Percentiles rank a stretch among this genome's conserved stretches.
Evolutionary conservation across 35 echinoderm and acorn worm species (phyloP).

Genomic region (Heliocidaris tuberculata): DNA sequence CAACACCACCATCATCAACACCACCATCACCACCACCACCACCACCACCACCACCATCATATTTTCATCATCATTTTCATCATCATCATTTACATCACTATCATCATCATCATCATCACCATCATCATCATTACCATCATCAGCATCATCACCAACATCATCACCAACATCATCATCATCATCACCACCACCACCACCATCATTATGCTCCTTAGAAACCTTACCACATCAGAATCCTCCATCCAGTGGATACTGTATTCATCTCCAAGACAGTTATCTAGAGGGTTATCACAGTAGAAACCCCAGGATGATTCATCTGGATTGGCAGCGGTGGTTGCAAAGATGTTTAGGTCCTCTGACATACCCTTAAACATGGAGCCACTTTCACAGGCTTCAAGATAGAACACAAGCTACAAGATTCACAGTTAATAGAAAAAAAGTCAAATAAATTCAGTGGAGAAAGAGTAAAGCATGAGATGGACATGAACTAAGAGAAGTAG

Average conservation of each 20-base stretch:
- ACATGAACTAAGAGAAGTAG: too few species aligned
- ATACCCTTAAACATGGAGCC: slow-evolving; percentile 92
- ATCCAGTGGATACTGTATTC: slow-evolving; percentile 96
- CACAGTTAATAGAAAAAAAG: background rate
- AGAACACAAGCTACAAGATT: slow-evolving; percentile 77
- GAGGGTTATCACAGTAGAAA: slow-evolving; percentile 67
- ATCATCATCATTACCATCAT: slow-evolving; percentile 43
- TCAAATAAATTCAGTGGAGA: background rate
- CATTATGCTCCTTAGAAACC: background rate
- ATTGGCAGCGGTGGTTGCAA: slow-evolving; percentile 78
- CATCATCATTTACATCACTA: background rate
- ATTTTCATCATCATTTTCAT: slow-evolving; percentile 15
- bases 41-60: background rate
- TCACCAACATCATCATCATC: slow-evolving; percentile 29
- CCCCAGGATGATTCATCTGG: slow-evolving; percentile 83
- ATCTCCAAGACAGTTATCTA: slow-evolving; percentile 85
- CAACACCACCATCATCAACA: background rate
- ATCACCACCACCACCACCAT: background rate
- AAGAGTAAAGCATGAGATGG: too few species aligned
- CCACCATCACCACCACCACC: background rate
- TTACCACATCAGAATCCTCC: slow-evolving; percentile 96
- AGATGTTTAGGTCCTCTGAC: slow-evolving; percentile 71
- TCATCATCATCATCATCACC: slow-evolving; percentile 10
- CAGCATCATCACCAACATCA: slow-evolving; percentile 9
- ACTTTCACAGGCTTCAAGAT: slow-evolving; percentile 96